Evolutionary conservation across 2,888 invertebrate genomes (phyloP).

Genomic region (Dorcus parallelipipedus): DNA sequence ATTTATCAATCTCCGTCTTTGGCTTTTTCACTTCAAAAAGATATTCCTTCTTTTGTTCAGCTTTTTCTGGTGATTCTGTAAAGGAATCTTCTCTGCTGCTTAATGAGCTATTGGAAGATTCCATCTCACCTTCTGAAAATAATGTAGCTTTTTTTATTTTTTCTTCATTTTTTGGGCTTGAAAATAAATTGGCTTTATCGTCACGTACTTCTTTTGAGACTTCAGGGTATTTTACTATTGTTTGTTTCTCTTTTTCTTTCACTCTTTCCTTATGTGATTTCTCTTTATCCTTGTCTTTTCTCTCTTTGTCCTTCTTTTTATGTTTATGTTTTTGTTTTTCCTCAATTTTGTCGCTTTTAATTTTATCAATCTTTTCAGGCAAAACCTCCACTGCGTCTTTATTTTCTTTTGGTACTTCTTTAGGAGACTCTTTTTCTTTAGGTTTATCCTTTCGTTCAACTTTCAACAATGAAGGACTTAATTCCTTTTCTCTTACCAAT

Average conservation of each 20-base stretch:
- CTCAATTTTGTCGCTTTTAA: constrained; percentile 41
- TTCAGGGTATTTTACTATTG: constrained; percentile 23
- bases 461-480: constrained; percentile 54
- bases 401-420: constrained; percentile 42
- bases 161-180: constrained; percentile 27
- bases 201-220: constrained; percentile 23
- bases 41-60: constrained; percentile 8
- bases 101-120: constrained; percentile 40
- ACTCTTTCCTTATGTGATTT: constrained; percentile 51
- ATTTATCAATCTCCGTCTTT: constrained; percentile 12
- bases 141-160: constrained; percentile 26
- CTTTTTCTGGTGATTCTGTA: constrained; percentile 3
- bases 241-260: constrained; percentile 37
- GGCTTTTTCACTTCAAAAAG: constrained; percentile 23
- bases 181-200: constrained; percentile 34
- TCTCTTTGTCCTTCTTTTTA: constrained; percentile 52
- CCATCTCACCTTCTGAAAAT: constrained; percentile 32
- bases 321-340: constrained; percentile 53
- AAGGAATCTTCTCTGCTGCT: constrained; percentile 35
- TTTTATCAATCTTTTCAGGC: constrained; percentile 35
- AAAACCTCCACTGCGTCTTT: constrained; percentile 39
- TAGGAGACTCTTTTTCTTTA: constrained; percentile 41
- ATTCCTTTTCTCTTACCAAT: constrained; percentile 42
- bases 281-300: constrained; percentile 56
- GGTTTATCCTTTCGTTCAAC: constrained; percentile 55